These are phyloP conservation scores for Melanotaenia pygmaea DNA, from an alignment of 2,797 vertebrate genomes.

Conservation along the genomic window DNA sequence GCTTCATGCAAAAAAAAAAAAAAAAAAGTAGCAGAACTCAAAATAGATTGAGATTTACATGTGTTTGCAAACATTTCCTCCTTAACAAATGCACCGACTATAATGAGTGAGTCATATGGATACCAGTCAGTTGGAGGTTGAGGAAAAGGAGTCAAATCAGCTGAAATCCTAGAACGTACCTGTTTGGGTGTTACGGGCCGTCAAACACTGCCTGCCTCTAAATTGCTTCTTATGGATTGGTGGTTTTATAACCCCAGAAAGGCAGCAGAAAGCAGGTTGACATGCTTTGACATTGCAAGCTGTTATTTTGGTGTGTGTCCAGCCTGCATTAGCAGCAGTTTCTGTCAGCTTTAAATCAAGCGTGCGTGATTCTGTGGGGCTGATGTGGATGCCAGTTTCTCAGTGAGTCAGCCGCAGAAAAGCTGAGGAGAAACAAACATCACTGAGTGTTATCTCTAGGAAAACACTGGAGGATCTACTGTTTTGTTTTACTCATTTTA, in stretches of 20 bases:
- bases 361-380: not conserved
- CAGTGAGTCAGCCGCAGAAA: conserved; percentile 20
- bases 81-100: too few species aligned
- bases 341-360: conserved; percentile 22
- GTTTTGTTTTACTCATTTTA: not conserved
- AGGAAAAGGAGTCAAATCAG: conserved; percentile 4
- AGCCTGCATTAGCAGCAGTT: conserved; percentile 26
- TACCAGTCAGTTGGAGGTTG: not conserved
- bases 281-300: not conserved
- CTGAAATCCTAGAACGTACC: conserved; percentile 16
- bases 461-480: not conserved
- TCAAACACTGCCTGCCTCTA: conserved; percentile 9
- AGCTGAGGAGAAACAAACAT: conserved; percentile 21
- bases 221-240: conserved; percentile 23
- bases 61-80: not conserved
- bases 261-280: conserved; percentile 26
- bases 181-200: conserved; percentile 4
- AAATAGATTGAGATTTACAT: not conserved
- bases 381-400: conserved; percentile 11
- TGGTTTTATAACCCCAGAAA: conserved; percentile 30
- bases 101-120: too few species aligned
- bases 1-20: not conserved
- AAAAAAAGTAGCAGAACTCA: too few species aligned
- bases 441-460: not conserved
- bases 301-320: conserved; percentile 33